Conservation (phyloP, 2,113 vertebrate genomes). For the Siphamia tubifer region DNA sequence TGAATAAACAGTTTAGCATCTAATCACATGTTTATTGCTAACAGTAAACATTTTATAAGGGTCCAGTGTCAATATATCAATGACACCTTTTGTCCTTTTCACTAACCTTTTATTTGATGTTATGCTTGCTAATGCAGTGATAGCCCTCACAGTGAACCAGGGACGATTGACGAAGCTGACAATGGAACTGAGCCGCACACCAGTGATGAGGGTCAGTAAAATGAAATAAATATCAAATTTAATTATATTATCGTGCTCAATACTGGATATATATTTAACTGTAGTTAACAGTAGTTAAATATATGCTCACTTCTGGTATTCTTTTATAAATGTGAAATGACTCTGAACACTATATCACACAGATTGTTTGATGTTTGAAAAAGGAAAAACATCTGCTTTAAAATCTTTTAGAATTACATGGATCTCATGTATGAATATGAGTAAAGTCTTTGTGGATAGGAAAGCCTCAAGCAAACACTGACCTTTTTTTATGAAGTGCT, state of each 20-base stretch:
- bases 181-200: conserved; percentile 97
- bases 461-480: neutral
- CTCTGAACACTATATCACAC: no score
- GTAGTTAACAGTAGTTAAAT: no score
- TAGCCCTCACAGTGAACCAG: conserved; percentile 97
- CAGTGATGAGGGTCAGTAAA: conserved; percentile 91
- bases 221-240: neutral
- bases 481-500: conserved; percentile 27
- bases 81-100: neutral
- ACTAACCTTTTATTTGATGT: neutral
- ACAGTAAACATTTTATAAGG: neutral
- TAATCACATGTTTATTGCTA: neutral
- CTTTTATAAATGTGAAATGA: no score
- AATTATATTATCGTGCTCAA: no score
- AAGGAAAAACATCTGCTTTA: no score
- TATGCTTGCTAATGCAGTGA: conserved; percentile 79
- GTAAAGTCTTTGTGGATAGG: conserved; percentile 6
- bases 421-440: neutral
- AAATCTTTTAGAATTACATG: neutral
- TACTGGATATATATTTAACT: no score
- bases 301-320: neutral
- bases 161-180: conserved; percentile 93
- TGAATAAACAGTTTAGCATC: neutral
- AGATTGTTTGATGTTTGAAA: neutral
- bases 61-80: neutral